Conservation (phyloP, 1,140 invertebrate species). For the Agrilus planipennis region DNA sequence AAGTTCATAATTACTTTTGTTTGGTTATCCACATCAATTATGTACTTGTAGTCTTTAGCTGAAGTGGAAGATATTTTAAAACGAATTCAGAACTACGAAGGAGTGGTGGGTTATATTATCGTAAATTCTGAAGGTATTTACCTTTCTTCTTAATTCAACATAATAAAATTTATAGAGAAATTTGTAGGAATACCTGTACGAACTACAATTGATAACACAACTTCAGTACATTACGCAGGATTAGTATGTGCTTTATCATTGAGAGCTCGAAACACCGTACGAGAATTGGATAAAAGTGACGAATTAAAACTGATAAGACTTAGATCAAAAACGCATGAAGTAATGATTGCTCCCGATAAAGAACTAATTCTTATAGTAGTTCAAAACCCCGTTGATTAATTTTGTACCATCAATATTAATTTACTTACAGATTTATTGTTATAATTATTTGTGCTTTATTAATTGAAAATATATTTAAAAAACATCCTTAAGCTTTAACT, state of each 20-base stretch:
- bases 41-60: background rate
- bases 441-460: too few species aligned
- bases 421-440: too few species aligned
- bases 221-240: slow-evolving; percentile 59
- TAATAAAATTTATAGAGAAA: background rate
- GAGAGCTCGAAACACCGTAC: slow-evolving; percentile 56
- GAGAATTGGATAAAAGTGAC: slow-evolving; percentile 68
- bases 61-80: slow-evolving; percentile 2
- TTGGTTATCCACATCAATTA: background rate
- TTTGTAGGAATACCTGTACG: slow-evolving; percentile 68
- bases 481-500: too few species aligned
- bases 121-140: slow-evolving; percentile 1
- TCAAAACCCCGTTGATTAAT: slow-evolving; percentile 47
- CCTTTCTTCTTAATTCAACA: background rate
- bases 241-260: slow-evolving; percentile 54
- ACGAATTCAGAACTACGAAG: background rate
- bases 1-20: too few species aligned
- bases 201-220: slow-evolving; percentile 60
- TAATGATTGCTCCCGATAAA: slow-evolving; percentile 76
- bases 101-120: background rate
- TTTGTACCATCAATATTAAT: too few species aligned
- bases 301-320: slow-evolving; percentile 69
- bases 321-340: slow-evolving; percentile 82
- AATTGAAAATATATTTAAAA: too few species aligned
- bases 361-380: slow-evolving; percentile 58